These are phyloP conservation scores for Coelinius sp. DNA, from an alignment of 2,888 invertebrate species.

Conservation along the genomic window DNA sequence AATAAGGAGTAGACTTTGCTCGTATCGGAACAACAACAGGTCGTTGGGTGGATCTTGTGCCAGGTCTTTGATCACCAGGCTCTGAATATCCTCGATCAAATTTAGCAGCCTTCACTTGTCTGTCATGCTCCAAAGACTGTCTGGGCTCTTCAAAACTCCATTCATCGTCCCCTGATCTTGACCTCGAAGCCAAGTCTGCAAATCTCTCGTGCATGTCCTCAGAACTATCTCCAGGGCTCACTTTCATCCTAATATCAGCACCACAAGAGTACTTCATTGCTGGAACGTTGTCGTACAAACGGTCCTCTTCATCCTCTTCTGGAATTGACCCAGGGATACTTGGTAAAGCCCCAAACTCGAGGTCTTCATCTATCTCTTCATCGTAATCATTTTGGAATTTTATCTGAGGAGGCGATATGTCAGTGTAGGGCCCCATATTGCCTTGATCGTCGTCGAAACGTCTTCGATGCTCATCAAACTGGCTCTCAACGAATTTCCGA, in stretches of 20 bases:
- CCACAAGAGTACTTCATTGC: constrained; percentile 64
- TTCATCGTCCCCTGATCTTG: constrained; percentile 60
- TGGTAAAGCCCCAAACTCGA: constrained; percentile 52
- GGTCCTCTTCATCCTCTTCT: constrained; percentile 64
- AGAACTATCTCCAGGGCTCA: constrained; percentile 62
- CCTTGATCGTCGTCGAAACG: constrained; percentile 51
- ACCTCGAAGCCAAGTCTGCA: constrained; percentile 58
- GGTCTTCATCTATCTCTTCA: constrained; percentile 60
- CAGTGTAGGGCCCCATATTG: constrained; percentile 44
- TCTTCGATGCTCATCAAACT: constrained; percentile 60
- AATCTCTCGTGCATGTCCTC: constrained; percentile 68
- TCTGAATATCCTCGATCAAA: constrained; percentile 59
- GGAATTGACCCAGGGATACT: constrained; percentile 62
- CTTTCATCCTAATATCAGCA: constrained; percentile 60
- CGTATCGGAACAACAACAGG: constrained; percentile 72
- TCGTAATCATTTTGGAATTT: constrained; percentile 61
- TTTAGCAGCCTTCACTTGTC: constrained; percentile 26
- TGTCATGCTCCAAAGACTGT: constrained; percentile 40
- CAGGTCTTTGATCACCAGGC: constrained; percentile 59
- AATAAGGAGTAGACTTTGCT: constrained; percentile 65
- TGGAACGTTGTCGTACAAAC: constrained; percentile 66
- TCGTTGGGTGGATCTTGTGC: constrained; percentile 73
- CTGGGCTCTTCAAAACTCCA: constrained; percentile 60
- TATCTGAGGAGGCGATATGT: constrained; percentile 64
- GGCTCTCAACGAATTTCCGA: constrained; percentile 63